Evolutionary conservation across 35 echinoderm and acorn worm genomes (phyloP).

Genomic region (Heliocidaris erythrogramma): DNA sequence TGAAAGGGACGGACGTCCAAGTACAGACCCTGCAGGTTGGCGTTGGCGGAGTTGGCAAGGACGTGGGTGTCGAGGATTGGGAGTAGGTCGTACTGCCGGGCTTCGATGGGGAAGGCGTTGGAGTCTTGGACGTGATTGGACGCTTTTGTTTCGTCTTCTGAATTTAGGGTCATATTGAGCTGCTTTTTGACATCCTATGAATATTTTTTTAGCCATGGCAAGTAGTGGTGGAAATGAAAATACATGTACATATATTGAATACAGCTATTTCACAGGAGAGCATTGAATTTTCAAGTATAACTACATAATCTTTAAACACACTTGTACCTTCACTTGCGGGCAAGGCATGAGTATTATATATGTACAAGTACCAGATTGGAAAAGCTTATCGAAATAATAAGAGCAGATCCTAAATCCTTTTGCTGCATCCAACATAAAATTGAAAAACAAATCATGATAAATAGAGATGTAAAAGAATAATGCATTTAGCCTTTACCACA

Average conservation of each 20-base stretch:
- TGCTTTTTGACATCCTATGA: slow-evolving; percentile 45
- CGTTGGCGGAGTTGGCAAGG: background rate
- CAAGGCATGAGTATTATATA: background rate
- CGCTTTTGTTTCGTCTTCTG: background rate
- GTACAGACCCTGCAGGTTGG: background rate
- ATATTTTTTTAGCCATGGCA: background rate
- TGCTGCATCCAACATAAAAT: background rate
- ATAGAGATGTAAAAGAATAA: background rate
- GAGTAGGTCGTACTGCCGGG: slow-evolving; percentile 36
- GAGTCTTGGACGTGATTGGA: background rate
- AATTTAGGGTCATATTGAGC: slow-evolving; percentile 42
- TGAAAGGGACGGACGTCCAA: slow-evolving; percentile 56
- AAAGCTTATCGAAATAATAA: no score
- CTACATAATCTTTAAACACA: background rate
- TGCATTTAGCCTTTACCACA: background rate
- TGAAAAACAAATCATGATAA: background rate
- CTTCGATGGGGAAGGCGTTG: slow-evolving; percentile 36
- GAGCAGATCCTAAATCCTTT: background rate
- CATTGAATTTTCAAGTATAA: background rate
- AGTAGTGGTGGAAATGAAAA: slow-evolving; percentile 17
- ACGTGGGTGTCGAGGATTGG: slow-evolving; percentile 31
- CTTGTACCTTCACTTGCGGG: background rate
- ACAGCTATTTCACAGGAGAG: background rate
- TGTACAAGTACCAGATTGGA: background rate
- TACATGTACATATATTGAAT: background rate